These are phyloP conservation scores for Hofmannophila pseudospretella DNA, from an alignment of 2,888 invertebrate species.

Conservation along the genomic window DNA sequence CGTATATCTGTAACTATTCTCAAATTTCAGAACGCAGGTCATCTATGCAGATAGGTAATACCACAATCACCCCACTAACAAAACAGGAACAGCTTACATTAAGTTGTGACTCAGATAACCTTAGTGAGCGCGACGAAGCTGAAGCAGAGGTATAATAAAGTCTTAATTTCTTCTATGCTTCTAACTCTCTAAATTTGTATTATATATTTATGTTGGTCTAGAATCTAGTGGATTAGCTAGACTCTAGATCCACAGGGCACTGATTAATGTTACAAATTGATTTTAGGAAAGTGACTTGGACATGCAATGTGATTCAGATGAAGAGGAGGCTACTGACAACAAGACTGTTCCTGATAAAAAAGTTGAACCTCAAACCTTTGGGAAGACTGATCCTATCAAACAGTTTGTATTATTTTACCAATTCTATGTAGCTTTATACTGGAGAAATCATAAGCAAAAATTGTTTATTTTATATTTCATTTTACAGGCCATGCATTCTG, in stretches of 20 bases:
- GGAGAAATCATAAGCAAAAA: too few species aligned
- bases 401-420: conserved; percentile 77
- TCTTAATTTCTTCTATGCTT: too few species aligned
- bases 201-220: too few species aligned
- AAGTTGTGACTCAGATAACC: conserved; percentile 83
- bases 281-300: conserved; percentile 73
- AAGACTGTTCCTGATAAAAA: conserved; percentile 51
- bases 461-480: neutral
- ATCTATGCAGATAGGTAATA: conserved; percentile 82
- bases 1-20: conserved; percentile 6
- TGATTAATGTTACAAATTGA: neutral
- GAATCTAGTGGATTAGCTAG: too few species aligned
- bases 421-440: too few species aligned
- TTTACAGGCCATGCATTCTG: conserved; percentile 92
- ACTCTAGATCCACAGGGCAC: too few species aligned
- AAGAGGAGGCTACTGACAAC: conserved; percentile 60
- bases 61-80: conserved; percentile 76
- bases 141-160: conserved; percentile 80
- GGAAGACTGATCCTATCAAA: conserved; percentile 77
- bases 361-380: conserved; percentile 36
- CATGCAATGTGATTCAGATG: conserved; percentile 73
- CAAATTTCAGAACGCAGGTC: conserved; percentile 67
- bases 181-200: too few species aligned
- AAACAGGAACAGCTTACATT: conserved; percentile 77
- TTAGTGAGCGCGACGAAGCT: conserved; percentile 86